Evolutionary conservation across 2,797 vertebrate genomes (phyloP).

Genomic region (Pyrocephalus nanus): DNA sequence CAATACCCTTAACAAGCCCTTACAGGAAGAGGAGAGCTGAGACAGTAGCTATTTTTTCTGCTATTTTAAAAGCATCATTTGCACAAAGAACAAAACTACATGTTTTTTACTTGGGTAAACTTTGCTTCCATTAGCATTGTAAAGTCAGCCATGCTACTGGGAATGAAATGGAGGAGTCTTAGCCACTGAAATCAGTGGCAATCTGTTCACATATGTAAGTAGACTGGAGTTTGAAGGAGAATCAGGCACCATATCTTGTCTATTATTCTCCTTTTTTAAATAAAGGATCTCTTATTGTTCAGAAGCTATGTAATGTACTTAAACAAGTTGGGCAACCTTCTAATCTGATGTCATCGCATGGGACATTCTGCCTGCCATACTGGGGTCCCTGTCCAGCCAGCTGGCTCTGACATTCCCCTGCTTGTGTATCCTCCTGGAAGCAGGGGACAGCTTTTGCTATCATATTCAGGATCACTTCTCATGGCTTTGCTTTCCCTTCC

Average conservation of each 20-base stretch:
- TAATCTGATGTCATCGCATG: slow-evolving; percentile 15
- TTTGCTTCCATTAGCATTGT: not conserved
- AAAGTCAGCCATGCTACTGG: not conserved
- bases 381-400: not conserved
- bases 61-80: not conserved
- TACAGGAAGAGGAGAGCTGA: not conserved
- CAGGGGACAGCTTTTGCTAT: not conserved
- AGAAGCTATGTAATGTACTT: not conserved
- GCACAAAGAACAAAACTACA: not conserved
- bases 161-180: not conserved
- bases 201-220: not conserved
- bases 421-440: not conserved
- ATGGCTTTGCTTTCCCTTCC: slow-evolving; percentile 7
- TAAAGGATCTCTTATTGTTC: not conserved
- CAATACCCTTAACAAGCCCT: not conserved
- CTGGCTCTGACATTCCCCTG: slow-evolving; percentile 12
- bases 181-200: not conserved
- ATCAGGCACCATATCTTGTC: not conserved
- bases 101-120: not conserved
- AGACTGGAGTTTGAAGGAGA: not conserved
- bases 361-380: slow-evolving; percentile 37
- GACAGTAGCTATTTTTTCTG: not conserved
- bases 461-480: not conserved
- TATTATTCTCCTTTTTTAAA: not conserved
- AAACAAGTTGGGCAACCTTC: not conserved